Conservation (phyloP, 23 tunicate species). For the Halocynthia aurantium region DNA sequence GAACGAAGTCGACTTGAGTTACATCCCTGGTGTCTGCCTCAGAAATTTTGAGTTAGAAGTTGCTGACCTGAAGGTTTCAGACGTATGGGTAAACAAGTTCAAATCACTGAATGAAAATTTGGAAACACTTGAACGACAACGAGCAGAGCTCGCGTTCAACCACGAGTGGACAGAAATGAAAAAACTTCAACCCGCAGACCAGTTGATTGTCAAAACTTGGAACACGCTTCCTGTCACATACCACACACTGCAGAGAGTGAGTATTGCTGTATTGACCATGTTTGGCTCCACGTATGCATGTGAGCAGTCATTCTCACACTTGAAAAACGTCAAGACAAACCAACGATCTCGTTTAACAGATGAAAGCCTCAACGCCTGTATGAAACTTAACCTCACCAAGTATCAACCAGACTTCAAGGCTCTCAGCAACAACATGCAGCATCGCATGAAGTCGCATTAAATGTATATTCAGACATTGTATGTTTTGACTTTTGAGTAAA, state of each 20-base stretch:
- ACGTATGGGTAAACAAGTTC: not conserved
- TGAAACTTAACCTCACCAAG: constrained; percentile 34
- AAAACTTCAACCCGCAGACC: constrained; percentile 46
- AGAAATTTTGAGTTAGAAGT: constrained; percentile 4
- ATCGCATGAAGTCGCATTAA: too few species aligned
- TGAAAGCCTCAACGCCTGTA: constrained; percentile 30
- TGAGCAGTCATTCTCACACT: constrained; percentile 40
- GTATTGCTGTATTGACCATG: constrained; percentile 37
- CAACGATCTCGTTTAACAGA: constrained; percentile 33
- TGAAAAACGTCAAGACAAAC: constrained; percentile 42
- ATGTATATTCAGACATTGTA: too few species aligned
- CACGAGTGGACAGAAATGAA: constrained; percentile 43
- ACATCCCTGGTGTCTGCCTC: constrained; percentile 14
- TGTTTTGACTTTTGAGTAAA: too few species aligned
- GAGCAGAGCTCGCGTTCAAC: constrained; percentile 37
- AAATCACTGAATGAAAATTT: not conserved
- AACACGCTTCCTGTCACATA: constrained; percentile 33
- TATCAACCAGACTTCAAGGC: too few species aligned
- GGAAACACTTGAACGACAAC: constrained; percentile 19
- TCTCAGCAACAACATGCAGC: too few species aligned
- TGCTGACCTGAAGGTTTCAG: constrained; percentile 12
- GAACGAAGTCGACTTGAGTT: constrained; percentile 14
- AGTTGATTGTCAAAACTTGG: constrained; percentile 42
- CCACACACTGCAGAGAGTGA: constrained; percentile 45
- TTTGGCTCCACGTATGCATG: constrained; percentile 40